Evolutionary conservation across 2,797 vertebrate species (phyloP).

Genomic region (Chelidonichthys spinosus): DNA sequence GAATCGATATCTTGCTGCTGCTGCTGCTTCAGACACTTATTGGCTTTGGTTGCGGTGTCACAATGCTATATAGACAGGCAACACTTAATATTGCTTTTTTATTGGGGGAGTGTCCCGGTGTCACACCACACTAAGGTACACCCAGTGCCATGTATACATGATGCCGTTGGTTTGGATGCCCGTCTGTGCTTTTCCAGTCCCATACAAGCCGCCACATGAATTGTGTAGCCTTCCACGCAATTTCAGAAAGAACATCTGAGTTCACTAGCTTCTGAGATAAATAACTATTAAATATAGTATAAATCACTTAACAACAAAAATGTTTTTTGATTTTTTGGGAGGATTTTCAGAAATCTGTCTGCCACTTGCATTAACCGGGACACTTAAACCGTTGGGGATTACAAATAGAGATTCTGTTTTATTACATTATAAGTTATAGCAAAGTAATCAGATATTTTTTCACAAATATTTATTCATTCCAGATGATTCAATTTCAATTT

Average conservation of each 20-base stretch:
- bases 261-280: conserved; percentile 22
- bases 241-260: conserved; percentile 10
- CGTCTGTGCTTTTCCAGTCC: background rate
- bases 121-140: conserved; percentile 53
- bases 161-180: conserved; percentile 17
- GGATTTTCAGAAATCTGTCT: conserved; percentile 2
- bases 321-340: conserved; percentile 6
- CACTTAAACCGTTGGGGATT: conserved; percentile 45
- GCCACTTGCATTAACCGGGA: conserved; percentile 27
- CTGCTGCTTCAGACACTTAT: conserved; percentile 78
- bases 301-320: background rate
- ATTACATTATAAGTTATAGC: conserved; percentile 51
- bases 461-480: conserved; percentile 23
- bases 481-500: conserved; percentile 34
- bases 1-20: conserved; percentile 82
- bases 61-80: conserved; percentile 78
- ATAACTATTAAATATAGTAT: background rate
- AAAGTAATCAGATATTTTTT: conserved; percentile 51
- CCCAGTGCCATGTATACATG: conserved; percentile 28
- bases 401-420: conserved; percentile 37
- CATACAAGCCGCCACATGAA: conserved; percentile 4
- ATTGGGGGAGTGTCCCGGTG: conserved; percentile 57
- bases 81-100: conserved; percentile 72
- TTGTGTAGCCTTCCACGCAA: background rate
- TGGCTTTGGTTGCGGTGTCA: conserved; percentile 80